Percentiles rank a stretch among this genome's conserved stretches.
Evolutionary conservation across 2,797 vertebrate genomes (phyloP).

Genomic region (Macropus fuliginosus): DNA sequence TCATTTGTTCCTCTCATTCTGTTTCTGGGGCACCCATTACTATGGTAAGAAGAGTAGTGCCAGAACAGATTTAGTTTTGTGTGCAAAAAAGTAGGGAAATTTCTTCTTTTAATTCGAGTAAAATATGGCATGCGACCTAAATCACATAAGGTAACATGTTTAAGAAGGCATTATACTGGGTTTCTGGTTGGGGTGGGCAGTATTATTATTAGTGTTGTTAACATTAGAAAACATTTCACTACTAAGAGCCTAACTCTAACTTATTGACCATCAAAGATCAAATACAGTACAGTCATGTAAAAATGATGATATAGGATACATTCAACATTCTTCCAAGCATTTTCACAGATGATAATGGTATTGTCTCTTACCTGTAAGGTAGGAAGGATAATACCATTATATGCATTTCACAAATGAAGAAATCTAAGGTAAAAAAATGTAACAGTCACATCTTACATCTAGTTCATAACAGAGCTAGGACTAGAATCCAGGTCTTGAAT

Average conservation of each 20-base stretch:
- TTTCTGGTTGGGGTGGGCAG: neutral
- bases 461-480: neutral
- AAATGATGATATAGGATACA: neutral
- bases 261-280: neutral
- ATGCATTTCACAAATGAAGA: neutral
- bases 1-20: neutral
- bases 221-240: neutral
- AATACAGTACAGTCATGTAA: neutral
- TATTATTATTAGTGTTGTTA: neutral
- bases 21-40: neutral
- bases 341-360: neutral
- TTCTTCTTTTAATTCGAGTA: neutral
- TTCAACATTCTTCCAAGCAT: neutral
- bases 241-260: neutral
- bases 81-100: neutral
- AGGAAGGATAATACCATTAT: neutral
- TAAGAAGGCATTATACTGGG: neutral
- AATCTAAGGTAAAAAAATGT: neutral
- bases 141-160: neutral
- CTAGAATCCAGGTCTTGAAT: neutral
- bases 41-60: neutral
- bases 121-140: constrained; percentile 11
- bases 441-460: neutral
- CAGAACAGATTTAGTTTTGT: neutral
- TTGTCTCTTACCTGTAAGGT: neutral